Evolutionary conservation across 1,140 invertebrate genomes (phyloP).

Genomic region (Physella acuta): DNA sequence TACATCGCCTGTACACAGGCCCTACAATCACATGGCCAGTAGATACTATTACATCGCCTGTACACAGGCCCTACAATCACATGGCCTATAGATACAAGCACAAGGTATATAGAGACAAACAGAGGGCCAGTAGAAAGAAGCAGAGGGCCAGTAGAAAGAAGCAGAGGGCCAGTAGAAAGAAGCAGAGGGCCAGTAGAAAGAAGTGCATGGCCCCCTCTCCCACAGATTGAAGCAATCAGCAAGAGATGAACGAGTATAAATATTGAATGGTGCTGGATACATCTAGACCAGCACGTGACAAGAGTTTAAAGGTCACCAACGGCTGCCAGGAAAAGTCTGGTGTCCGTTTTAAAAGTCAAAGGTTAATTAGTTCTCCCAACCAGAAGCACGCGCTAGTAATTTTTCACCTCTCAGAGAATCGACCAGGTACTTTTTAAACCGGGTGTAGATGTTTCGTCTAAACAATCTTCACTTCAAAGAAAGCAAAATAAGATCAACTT

Average conservation of each 20-base stretch:
- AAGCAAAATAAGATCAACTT: no score
- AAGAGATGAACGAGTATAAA: constrained; percentile 24
- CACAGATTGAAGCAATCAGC: constrained; percentile 7
- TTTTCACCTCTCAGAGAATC: no score
- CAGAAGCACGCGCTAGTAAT: no score
- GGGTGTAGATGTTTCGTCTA: no score
- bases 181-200: constrained; percentile 17
- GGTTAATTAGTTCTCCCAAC: no score
- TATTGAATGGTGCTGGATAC: constrained; percentile 1
- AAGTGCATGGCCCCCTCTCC: background rate
- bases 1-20: no score
- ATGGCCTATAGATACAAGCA: no score
- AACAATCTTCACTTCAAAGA: no score
- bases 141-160: constrained; percentile 8
- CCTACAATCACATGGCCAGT: no score
- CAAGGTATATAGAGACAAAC: background rate
- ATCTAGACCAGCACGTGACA: background rate
- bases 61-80: no score
- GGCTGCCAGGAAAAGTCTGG: background rate
- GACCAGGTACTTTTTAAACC: no score
- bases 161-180: background rate
- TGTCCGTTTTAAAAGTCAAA: constrained; percentile 6
- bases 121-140: background rate
- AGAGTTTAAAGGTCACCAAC: constrained; percentile 11
- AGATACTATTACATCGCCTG: no score